A percentile compares a stretch with the other conserved stretches of the same genome.
Conservation (phyloP, 1,140 invertebrate genomes). For the Caenorhabditis tropicalis region DNA sequence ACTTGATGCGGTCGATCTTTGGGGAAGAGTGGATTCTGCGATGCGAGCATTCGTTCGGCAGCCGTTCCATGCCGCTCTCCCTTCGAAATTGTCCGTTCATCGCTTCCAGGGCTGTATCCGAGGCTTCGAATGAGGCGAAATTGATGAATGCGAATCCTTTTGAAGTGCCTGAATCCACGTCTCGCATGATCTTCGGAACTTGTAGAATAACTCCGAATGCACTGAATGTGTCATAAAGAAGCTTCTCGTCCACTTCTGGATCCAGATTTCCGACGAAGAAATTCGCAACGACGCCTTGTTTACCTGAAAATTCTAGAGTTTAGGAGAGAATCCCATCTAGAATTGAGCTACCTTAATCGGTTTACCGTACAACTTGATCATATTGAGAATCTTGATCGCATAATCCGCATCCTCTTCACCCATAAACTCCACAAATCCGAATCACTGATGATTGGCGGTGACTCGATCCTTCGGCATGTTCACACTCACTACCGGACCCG, state of each 20-base stretch:
- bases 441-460: slow-evolving; percentile 94
- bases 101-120: no score
- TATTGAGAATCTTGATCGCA: no score
- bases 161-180: slow-evolving; percentile 97
- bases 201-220: no score
- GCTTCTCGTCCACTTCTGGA: slow-evolving; percentile 98
- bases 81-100: no score
- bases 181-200: slow-evolving; percentile 89
- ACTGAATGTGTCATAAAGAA: no score
- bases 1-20: no score
- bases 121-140: slow-evolving; percentile 98
- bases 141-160: slow-evolving; percentile 99
- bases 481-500: slow-evolving; percentile 95
- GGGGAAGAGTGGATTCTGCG: no score
- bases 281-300: no score
- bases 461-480: slow-evolving; percentile 99
- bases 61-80: no score
- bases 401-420: no score
- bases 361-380: slow-evolving; percentile 99
- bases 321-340: slow-evolving; percentile 94
- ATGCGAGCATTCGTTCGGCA: no score
- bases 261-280: slow-evolving; percentile 99
- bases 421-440: slow-evolving; percentile 96
- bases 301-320: slow-evolving; percentile 99
- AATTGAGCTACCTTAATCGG: slow-evolving; percentile 80